These are phyloP conservation scores for Neoaliturus tenellus DNA, from an alignment of 2,888 invertebrate genomes.

Conservation along the genomic window DNA sequence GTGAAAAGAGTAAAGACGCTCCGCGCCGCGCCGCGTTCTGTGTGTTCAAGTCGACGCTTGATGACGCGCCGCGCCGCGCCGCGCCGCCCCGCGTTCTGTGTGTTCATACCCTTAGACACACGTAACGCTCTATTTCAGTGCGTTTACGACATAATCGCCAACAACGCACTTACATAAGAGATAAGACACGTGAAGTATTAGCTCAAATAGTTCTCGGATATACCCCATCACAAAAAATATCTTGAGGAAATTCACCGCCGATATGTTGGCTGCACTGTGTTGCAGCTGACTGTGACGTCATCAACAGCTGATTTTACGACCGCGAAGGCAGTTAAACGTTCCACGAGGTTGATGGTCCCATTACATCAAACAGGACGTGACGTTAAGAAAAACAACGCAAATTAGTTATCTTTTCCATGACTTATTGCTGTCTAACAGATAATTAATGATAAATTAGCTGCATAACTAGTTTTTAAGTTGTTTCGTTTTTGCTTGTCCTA, in stretches of 20 bases:
- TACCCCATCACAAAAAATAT: neutral
- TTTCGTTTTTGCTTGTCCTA: neutral
- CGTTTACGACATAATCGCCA: neutral
- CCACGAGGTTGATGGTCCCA: conserved; percentile 28
- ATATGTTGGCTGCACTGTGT: conserved; percentile 1
- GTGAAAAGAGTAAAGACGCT: too few species aligned
- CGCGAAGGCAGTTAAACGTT: conserved; percentile 33
- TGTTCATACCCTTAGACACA: too few species aligned
- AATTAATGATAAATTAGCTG: neutral
- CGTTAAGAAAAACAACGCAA: neutral
- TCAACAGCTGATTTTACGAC: conserved; percentile 36
- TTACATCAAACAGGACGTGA: conserved; percentile 22
- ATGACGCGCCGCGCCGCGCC: too few species aligned
- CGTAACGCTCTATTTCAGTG: too few species aligned
- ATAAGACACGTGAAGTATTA: neutral
- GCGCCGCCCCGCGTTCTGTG: too few species aligned
- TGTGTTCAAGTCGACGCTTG: too few species aligned
- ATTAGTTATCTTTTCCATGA: neutral
- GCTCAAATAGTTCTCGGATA: neutral
- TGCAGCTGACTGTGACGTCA: conserved; percentile 39
- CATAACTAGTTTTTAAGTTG: neutral
- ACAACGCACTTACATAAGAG: neutral
- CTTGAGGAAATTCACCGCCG: neutral
- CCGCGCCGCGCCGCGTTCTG: too few species aligned
- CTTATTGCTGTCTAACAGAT: neutral